Evolutionary conservation across 2,888 invertebrate species (phyloP).

Genomic region (Anodontia alba): DNA sequence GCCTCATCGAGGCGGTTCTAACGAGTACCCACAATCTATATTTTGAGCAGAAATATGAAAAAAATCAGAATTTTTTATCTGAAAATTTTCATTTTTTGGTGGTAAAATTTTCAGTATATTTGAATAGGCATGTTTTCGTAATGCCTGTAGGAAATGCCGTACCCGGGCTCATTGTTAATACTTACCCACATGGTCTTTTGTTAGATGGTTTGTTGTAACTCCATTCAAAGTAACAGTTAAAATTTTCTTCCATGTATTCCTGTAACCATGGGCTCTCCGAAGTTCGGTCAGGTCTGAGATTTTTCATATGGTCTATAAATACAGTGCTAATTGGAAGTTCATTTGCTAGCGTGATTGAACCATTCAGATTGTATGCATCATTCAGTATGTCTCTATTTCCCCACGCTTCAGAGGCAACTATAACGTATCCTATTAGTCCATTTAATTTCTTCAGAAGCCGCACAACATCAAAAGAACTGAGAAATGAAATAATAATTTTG

Average conservation of each 20-base stretch:
- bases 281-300: neutral
- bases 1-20: no score
- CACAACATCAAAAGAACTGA: constrained; percentile 34
- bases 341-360: constrained; percentile 29
- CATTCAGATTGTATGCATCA: constrained; percentile 24
- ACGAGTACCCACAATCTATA: no score
- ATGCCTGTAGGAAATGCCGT: no score
- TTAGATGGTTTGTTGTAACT: constrained; percentile 24
- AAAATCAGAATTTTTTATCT: no score
- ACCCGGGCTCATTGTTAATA: no score
- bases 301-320: constrained; percentile 16
- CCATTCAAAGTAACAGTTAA: constrained; percentile 38
- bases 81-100: no score
- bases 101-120: no score
- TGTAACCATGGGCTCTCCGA: constrained; percentile 19
- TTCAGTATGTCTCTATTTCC: constrained; percentile 34
- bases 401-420: constrained; percentile 41
- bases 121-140: no score
- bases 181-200: constrained; percentile 19
- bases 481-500: constrained; percentile 31
- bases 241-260: constrained; percentile 30
- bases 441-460: constrained; percentile 24
- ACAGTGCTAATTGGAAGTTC: constrained; percentile 21
- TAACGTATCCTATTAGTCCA: constrained; percentile 15
- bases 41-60: no score